A percentile compares a stretch with the other conserved stretches of the same genome.
Conservation (phyloP, 2,113 vertebrate genomes). For the Gnathonemus echidnorhynchus region DNA sequence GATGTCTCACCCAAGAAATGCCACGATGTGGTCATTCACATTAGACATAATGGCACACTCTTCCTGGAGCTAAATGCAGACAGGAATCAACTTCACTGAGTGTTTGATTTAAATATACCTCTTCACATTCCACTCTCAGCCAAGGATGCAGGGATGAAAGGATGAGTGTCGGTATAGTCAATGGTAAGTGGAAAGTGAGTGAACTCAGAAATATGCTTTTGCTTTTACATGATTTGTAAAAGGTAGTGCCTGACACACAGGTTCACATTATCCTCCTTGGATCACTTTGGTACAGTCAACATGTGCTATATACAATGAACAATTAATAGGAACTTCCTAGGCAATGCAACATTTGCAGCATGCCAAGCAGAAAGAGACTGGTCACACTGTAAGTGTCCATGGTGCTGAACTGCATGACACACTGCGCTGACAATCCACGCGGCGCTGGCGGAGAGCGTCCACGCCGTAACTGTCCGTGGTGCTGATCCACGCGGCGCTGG, state of each 20-base stretch:
- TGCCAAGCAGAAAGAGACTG: neutral
- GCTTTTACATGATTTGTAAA: neutral
- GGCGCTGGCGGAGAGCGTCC: neutral
- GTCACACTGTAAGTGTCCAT: neutral
- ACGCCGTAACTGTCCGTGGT: neutral
- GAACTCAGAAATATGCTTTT: neutral
- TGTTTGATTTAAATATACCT: neutral
- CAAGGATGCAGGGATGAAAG: neutral
- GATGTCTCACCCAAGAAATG: neutral
- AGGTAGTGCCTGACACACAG: neutral
- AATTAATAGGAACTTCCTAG: neutral
- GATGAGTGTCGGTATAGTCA: neutral
- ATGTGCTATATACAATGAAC: neutral
- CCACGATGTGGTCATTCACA: neutral
- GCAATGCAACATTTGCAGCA: neutral
- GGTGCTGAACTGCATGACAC: neutral
- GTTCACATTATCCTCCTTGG: neutral
- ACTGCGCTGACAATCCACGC: neutral
- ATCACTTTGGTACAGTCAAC: neutral
- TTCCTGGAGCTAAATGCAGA: neutral
- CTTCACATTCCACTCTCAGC: neutral
- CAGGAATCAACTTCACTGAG: neutral
- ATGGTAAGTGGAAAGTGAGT: neutral
- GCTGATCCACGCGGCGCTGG: neutral
- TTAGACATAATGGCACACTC: neutral